These are phyloP conservation scores for Crossocerus cetratus DNA, from an alignment of 2,888 invertebrate species.

Conservation along the genomic window DNA sequence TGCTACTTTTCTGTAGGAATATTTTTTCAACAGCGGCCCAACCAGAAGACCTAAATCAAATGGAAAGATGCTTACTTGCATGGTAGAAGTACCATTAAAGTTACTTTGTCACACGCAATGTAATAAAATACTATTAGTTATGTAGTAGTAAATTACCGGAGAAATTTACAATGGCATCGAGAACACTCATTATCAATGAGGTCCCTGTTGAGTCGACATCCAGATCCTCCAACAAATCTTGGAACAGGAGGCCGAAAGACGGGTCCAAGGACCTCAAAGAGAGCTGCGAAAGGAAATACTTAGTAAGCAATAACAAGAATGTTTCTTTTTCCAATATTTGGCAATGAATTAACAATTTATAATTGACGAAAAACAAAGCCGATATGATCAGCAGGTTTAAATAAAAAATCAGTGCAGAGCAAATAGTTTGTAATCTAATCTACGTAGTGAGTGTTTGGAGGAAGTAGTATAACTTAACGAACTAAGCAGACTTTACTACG, in stretches of 20 bases:
- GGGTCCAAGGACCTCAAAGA: slow-evolving; percentile 89
- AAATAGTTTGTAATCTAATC: too few relatives aligned
- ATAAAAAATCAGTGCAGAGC: too few relatives aligned
- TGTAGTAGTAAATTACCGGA: slow-evolving; percentile 78
- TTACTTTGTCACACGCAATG: slow-evolving; percentile 64
- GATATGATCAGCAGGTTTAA: too few relatives aligned
- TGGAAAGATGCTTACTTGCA: too few relatives aligned
- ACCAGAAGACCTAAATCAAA: slow-evolving; percentile 76
- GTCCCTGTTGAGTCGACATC: slow-evolving; percentile 87
- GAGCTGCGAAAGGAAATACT: slow-evolving; percentile 78
- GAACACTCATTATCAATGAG: slow-evolving; percentile 85
- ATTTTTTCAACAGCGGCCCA: slow-evolving; percentile 76
- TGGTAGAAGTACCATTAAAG: too few relatives aligned
- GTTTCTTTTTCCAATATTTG: too few relatives aligned
- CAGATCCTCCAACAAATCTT: slow-evolving; percentile 83
- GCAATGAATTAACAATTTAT: too few relatives aligned
- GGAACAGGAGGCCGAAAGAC: slow-evolving; percentile 88
- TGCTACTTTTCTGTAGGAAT: slow-evolving; percentile 75
- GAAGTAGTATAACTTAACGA: too few relatives aligned
- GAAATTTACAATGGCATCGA: slow-evolving; percentile 88
- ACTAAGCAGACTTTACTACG: too few relatives aligned
- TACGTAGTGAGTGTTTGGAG: too few relatives aligned
- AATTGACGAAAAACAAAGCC: too few relatives aligned
- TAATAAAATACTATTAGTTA: slow-evolving; percentile 1
- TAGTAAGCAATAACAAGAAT: too few relatives aligned